A percentile compares a stretch with the other conserved stretches of the same genome.
Evolutionary conservation across 2,797 vertebrate genomes (phyloP).

Genomic region (Malurus leucopterus): DNA sequence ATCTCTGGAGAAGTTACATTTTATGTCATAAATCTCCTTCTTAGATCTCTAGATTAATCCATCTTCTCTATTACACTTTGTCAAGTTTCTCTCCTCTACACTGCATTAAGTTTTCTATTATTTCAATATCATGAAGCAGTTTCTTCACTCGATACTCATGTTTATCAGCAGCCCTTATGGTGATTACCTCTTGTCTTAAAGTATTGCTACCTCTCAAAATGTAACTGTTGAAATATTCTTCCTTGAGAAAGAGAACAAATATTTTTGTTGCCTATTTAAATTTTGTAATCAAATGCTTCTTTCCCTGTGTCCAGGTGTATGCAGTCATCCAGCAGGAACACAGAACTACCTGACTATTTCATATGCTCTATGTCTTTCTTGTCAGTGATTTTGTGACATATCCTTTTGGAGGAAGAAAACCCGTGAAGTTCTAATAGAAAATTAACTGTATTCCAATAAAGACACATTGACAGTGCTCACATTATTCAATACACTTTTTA

Average conservation of each 20-base stretch:
- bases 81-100: neutral
- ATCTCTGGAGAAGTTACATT: neutral
- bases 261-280: fast-evolving
- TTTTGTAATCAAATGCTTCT: neutral
- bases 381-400: neutral
- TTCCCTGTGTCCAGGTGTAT: neutral
- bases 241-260: neutral
- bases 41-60: neutral
- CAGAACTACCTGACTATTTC: neutral
- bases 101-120: neutral
- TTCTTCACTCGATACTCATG: neutral
- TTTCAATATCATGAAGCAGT: neutral
- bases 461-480: neutral
- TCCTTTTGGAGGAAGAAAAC: neutral
- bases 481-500: neutral
- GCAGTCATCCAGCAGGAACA: neutral
- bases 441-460: neutral
- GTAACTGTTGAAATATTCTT: neutral
- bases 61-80: neutral
- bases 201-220: neutral
- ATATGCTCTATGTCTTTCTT: neutral
- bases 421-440: neutral
- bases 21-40: neutral
- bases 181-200: neutral
- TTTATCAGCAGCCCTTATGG: neutral